Percentiles rank a stretch among this genome's conserved stretches.
phyloP scores from a whole-genome alignment of 2,797 vertebrate genomes.

The Etheostoma nigrum region DNA sequence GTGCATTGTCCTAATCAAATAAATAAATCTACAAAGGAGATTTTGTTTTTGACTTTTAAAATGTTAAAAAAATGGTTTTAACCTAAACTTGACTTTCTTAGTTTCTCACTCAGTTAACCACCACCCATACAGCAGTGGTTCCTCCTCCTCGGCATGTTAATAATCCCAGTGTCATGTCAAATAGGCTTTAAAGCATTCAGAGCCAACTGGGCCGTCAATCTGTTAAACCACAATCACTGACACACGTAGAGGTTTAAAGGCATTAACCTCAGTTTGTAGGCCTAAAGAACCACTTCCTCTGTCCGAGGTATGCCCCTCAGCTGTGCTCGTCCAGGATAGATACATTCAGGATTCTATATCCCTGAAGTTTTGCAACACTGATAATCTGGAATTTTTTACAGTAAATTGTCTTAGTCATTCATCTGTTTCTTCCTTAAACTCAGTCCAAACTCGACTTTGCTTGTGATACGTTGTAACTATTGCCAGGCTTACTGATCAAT shows the following conservation, averaged over 20 bases:
- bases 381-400: constrained; percentile 56
- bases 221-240: constrained; percentile 82
- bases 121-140: constrained; percentile 16
- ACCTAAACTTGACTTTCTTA: neutral
- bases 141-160: constrained; percentile 31
- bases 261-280: constrained; percentile 74
- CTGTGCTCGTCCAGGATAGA: constrained; percentile 47
- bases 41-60: neutral
- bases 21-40: neutral
- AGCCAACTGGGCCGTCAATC: constrained; percentile 59
- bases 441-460: constrained; percentile 6
- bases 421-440: constrained; percentile 51
- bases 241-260: constrained; percentile 81
- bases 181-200: constrained; percentile 47
- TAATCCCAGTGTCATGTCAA: constrained; percentile 56
- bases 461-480: constrained; percentile 47
- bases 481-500: constrained; percentile 43
- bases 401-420: constrained; percentile 50
- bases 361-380: constrained; percentile 42
- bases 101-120: constrained; percentile 1
- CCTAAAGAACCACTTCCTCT: constrained; percentile 76
- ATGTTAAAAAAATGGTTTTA: neutral
- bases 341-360: constrained; percentile 45
- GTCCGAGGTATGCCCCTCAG: constrained; percentile 62
- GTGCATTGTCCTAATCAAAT: too few species aligned